phyloP scores from a whole-genome alignment of 2,113 vertebrate genomes.

The Microcebus ravelobensis region DNA sequence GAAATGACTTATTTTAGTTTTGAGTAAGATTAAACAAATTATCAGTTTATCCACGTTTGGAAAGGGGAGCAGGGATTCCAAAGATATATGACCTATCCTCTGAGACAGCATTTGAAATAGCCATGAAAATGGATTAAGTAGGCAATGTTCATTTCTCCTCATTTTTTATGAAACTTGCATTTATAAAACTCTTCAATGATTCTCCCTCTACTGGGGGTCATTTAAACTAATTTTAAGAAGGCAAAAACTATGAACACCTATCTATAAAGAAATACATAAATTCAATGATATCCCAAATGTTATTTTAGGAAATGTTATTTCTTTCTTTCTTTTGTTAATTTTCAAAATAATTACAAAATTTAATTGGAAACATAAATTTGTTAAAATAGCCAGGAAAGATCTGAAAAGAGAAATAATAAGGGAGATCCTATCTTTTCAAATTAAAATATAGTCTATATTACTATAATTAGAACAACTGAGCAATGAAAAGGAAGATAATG shows the following conservation, averaged over 20 bases:
- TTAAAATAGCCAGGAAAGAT: background rate
- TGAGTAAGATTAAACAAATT: background rate
- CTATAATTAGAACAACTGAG: background rate
- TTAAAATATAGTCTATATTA: background rate
- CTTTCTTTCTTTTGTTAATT: background rate
- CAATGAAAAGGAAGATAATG: background rate
- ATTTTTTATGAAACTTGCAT: background rate
- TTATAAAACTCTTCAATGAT: background rate
- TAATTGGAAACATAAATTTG: background rate
- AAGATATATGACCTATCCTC: background rate
- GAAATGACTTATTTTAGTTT: background rate
- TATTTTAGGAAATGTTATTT: background rate
- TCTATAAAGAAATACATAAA: background rate
- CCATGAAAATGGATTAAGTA: background rate
- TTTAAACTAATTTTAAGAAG: constrained; percentile 7
- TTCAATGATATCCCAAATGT: background rate
- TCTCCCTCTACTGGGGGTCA: background rate
- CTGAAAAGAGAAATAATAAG: background rate
- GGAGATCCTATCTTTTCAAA: background rate
- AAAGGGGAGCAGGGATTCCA: background rate
- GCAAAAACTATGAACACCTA: background rate
- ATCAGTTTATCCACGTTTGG: background rate
- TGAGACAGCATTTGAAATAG: background rate
- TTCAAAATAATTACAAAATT: background rate
- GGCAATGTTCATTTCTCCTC: background rate